Percentiles rank a stretch among this genome's conserved stretches.
These are phyloP conservation scores for Sebastes dallii DNA, from an alignment of 2,797 vertebrate genomes.

Conservation along the genomic window DNA sequence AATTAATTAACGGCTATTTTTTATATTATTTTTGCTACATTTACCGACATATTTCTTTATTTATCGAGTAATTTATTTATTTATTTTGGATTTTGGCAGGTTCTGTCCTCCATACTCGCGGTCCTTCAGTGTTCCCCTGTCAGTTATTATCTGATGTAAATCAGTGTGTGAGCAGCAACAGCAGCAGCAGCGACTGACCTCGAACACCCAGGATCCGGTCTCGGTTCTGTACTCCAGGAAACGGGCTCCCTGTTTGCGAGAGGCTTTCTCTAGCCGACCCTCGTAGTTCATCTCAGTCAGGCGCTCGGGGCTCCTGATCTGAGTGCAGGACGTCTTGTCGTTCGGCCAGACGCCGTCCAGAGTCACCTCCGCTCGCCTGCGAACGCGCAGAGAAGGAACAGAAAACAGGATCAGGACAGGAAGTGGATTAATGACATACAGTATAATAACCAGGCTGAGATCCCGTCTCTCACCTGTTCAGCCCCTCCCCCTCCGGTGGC, in stretches of 20 bases:
- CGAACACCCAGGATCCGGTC: slow-evolving; percentile 97
- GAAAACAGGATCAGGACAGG: not conserved
- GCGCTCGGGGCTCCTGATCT: slow-evolving; percentile 92
- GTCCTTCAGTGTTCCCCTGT: too few relatives aligned
- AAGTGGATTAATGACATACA: not conserved
- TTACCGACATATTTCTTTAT: too few relatives aligned
- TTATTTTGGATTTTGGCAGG: too few relatives aligned
- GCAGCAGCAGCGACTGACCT: slow-evolving; percentile 77
- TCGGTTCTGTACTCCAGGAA: slow-evolving; percentile 96
- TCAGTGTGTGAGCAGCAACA: too few relatives aligned
- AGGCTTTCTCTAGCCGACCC: slow-evolving; percentile 89
- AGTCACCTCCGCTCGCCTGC: slow-evolving; percentile 92
- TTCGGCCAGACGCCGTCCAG: slow-evolving; percentile 97
- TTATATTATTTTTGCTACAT: too few relatives aligned
- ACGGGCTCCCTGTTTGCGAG: slow-evolving; percentile 90
- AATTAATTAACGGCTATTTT: too few relatives aligned
- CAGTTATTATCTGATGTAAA: not conserved
- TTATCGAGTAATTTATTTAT: too few relatives aligned
- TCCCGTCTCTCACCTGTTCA: slow-evolving; percentile 87
- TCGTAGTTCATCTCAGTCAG: slow-evolving; percentile 93
- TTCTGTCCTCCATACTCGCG: too few relatives aligned
- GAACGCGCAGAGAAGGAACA: not conserved
- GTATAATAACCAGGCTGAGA: not conserved
- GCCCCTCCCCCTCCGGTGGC: slow-evolving; percentile 88
- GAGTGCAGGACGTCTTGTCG: slow-evolving; percentile 90